Percentiles rank a stretch among this genome's conserved stretches.
Conservation (phyloP, 2,797 vertebrate genomes). For the Parauchenoglanis punctatus region DNA sequence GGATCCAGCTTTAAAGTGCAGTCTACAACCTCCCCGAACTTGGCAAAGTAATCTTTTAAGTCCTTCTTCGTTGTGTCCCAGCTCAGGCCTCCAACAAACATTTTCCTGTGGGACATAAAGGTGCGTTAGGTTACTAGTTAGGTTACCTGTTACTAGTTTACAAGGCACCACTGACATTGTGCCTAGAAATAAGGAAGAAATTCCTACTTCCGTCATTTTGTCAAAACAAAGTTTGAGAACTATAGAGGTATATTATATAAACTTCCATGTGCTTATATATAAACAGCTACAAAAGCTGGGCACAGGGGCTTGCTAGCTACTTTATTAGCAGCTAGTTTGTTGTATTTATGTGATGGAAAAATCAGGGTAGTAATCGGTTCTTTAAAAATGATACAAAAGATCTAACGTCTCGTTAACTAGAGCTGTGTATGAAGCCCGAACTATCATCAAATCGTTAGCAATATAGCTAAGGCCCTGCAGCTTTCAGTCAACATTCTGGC, state of each 20-base stretch:
- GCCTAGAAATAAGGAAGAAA: background rate
- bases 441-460: background rate
- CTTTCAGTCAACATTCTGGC: background rate
- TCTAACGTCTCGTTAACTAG: too few relatives aligned
- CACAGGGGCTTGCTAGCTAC: background rate
- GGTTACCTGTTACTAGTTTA: background rate
- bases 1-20: constrained; percentile 91
- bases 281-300: background rate
- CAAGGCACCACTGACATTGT: background rate
- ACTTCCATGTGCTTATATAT: too few relatives aligned
- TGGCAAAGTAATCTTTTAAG: constrained; percentile 90
- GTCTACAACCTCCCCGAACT: constrained; percentile 89
- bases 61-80: constrained; percentile 95
- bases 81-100: constrained; percentile 91
- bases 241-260: background rate
- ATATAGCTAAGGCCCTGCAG: background rate
- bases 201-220: background rate
- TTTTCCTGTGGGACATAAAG: constrained; percentile 77
- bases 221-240: background rate
- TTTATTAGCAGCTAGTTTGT: background rate
- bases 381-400: background rate
- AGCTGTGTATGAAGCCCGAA: background rate
- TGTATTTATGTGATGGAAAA: background rate
- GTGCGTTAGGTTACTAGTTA: too few relatives aligned
- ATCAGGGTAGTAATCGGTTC: background rate